Evolutionary conservation across 2,113 vertebrate species (phyloP), one percentile per base, ranked within the genome.

Genomic region (Lasiurus borealis): DNA sequence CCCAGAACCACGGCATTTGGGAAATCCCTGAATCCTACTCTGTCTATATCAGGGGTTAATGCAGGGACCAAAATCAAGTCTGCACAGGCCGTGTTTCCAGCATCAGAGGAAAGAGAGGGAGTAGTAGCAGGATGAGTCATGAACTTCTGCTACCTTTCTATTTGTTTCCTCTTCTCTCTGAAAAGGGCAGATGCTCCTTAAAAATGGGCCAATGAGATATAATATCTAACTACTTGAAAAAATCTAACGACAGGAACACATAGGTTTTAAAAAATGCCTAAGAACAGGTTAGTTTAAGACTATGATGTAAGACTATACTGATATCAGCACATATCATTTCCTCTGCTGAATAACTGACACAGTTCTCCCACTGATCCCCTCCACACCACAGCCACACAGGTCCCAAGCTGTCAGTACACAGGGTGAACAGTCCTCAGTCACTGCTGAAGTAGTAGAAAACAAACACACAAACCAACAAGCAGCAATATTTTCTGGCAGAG

Each of bases 31-130:
- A 66, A 31, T 11, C 62, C 31, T 36, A 66, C 12, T 2, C 16
- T 7, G 7, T 19, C 2, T 7, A 21, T 8, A 46, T 16, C 23
- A 27, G 34, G 5, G 21, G 7, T 6, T 1, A 4, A 2, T 0
- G 3, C 31, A 12, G 66, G 6, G 11, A 7, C 18, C 52, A 40
- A 1, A 46, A 59, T 4, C 85, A 62, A 50, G 19, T 6, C 0
- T 31, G 64, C 48, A 13, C 13, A 11, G 31, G 8, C 31, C 4
- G 13, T 2, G 31, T 1, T 14, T 40, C 34, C 34, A 1, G 18
- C 40, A 3, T 21, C 25, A 14, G 0, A 21, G 29, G 34, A 18
- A 10, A 15, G 13, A 52, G 40, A 9, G n/a, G 7, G 5, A 5
- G 34, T 10, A 54, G 11, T 14, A 48, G 3, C 44, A 31, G 73